These are phyloP conservation scores for Proterorhinus semilunaris DNA, from an alignment of 2,113 vertebrate species.

Conservation along the genomic window DNA sequence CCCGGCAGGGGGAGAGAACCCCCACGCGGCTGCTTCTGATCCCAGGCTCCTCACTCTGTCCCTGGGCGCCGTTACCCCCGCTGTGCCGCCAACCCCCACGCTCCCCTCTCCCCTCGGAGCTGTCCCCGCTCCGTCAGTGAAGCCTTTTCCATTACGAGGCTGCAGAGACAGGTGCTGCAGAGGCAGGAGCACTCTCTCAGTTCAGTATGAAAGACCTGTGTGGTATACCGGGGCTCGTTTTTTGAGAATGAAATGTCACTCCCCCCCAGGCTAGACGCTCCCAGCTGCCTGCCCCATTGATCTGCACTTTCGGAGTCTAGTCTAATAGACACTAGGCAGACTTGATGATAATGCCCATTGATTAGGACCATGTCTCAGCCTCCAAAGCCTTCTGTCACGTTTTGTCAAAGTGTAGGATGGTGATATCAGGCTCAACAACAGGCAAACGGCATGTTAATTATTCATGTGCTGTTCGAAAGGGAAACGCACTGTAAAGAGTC, in stretches of 20 bases:
- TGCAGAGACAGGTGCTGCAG: constrained; percentile 1
- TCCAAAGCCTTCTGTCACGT: neutral
- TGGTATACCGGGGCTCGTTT: constrained; percentile 6
- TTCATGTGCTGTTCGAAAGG: neutral
- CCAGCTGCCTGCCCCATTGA: constrained; percentile 24
- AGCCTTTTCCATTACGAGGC: constrained; percentile 30
- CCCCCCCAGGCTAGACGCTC: constrained; percentile 13
- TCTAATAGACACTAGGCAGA: constrained; percentile 16
- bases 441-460: neutral
- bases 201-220: constrained; percentile 25
- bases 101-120: neutral
- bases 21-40: constrained; percentile 33
- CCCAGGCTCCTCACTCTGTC: neutral
- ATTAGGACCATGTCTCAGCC: constrained; percentile 2
- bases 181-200: neutral
- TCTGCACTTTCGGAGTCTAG: constrained; percentile 18
- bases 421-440: neutral
- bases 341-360: constrained; percentile 8
- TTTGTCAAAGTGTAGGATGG: neutral
- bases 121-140: constrained; percentile 15
- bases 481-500: too few relatives aligned
- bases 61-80: constrained; percentile 23
- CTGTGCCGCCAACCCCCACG: neutral
- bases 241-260: constrained; percentile 36
- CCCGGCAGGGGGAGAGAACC: constrained; percentile 30